Base-by-base conservation (phyloP, 1,140 invertebrate genomes). In the Ectropis grisescens region DNA sequence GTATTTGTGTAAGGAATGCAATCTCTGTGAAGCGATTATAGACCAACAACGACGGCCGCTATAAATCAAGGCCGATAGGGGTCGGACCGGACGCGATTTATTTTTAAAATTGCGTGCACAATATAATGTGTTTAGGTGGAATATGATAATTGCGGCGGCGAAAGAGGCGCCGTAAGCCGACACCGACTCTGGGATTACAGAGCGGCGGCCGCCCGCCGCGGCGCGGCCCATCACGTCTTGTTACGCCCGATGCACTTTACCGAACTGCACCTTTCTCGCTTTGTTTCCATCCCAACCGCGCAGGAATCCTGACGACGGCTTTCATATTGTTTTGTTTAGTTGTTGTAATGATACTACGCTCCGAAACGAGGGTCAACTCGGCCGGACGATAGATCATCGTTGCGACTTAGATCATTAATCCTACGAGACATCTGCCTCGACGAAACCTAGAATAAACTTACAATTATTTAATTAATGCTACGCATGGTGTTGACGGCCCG, bases 111-210 rank as follows among this genome's bases (percentile, higher is more conserved):
- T 78, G 75, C 75, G 62, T 68, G 67, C 67, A 65, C 68, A 69
- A 69, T 76, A 76, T 76, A 71, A 78, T 72, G 71, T 76, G 75
- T 80, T 80, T 80, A 80, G 75, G 71, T 71, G 66, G 69, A 76
- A 80, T 76, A 76, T 80, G 69, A 80, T 80, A 80, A 80, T 80
- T 80, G 71, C 69, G 51, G 58, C 49, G 54, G 42, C 41, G 42
- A 55, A 32, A 80, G n/a, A 76, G 74, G 71, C 74, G 71, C 74
- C 71, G 69, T 70, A 76, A 80, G 58, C 60, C 66, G 69, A 76
- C 61, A 80, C 65, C 68, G 64, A 44, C 67, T 52, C 61, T 74
- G 69, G 65, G 62, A 72, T 74, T 70, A 78, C 69, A 78, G 66
- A 66, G 54, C 54, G 47, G 47, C 45, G 37, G 22, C 37, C 41